Evolutionary conservation across 2,113 vertebrate species (phyloP), one percentile per base, ranked within the genome.

Genomic region (Neofelis nebulosa): DNA sequence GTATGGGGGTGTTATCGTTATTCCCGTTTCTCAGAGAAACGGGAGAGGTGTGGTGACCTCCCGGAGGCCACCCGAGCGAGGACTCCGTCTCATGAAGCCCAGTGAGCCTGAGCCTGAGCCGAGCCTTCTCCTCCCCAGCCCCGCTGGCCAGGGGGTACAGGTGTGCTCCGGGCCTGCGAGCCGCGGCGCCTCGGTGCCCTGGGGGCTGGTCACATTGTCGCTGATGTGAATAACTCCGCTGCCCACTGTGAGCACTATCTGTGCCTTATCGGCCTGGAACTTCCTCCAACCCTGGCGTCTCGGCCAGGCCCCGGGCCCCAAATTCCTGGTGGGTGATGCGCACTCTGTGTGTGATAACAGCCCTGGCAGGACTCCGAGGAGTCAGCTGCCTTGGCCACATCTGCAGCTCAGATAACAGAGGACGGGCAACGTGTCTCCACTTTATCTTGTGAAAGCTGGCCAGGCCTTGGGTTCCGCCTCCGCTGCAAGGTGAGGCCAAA

Each of bases 271-370:
- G 13, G 92, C 80, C 16, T 1, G 38, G 16, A 73, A 82, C 92
- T 97, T 92, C 96, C 92, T 85, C 74, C 52, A 69, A 3, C 5
- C 23, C 45, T 45, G 45, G 2, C 10, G 65, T 55, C 80, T 89
- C 8, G 13, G 86, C 94, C 57, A 15, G 69, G 57, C 69, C 16
- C 50, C 0, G 29, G 63, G 94, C 95, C 79, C 69, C 94, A 91
- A 4, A 98, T 98, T 98, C 97, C 90, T 98, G 84, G 88, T 27
- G 96, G 80, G 94, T 97, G 97, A 98, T 96, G 74, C 31, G 69
- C 18, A 0, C 38, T 71, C 23, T 68, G 27, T 16, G 80, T 93
- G 63, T 0, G 94, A 96, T 97, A 96, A 88, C 36, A 48, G 96
- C 29, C 68, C 50, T 96, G 91, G 95, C 94, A 7, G 38, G 38